Percentiles rank a stretch among this genome's conserved stretches.
Evolutionary conservation across 2,888 invertebrate genomes (phyloP).

Genomic region (Drosophila rellima): DNA sequence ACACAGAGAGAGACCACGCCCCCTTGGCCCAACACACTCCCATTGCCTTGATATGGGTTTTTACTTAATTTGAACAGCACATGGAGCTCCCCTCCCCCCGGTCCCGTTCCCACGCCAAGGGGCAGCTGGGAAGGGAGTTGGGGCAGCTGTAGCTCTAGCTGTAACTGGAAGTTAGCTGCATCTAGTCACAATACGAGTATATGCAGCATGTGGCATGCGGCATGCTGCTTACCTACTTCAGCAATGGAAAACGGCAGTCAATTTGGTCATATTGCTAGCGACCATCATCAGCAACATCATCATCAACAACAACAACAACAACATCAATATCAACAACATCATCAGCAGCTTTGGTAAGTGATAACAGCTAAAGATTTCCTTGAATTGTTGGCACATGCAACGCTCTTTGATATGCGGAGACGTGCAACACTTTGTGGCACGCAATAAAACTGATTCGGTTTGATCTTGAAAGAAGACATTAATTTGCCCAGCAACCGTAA

Average conservation of each 20-base stretch:
- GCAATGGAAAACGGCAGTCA: slow-evolving; percentile 24
- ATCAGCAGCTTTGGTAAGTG: slow-evolving; percentile 32
- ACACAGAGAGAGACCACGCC: slow-evolving; percentile 34
- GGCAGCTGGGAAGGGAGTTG: neutral
- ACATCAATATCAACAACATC: slow-evolving; percentile 15
- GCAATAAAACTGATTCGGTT: neutral
- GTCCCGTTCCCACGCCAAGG: neutral
- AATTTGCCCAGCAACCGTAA: neutral
- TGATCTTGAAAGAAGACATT: neutral
- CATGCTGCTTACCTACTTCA: slow-evolving; percentile 31
- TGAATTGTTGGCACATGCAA: slow-evolving; percentile 22
- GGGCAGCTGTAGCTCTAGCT: neutral
- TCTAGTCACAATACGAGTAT: neutral
- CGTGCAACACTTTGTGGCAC: slow-evolving; percentile 17
- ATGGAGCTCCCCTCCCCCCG: slow-evolving; percentile 20
- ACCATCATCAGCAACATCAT: slow-evolving; percentile 18
- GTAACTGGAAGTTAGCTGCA: slow-evolving; percentile 31
- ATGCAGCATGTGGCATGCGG: slow-evolving; percentile 12
- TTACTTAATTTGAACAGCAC: slow-evolving; percentile 71
- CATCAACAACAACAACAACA: slow-evolving; percentile 14
- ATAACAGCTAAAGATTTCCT: slow-evolving; percentile 44
- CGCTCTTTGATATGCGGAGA: slow-evolving; percentile 7
- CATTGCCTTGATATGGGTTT: slow-evolving; percentile 60
- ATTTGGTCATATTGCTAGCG: slow-evolving; percentile 36
- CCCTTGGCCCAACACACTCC: slow-evolving; percentile 14